Conservation (phyloP, 2,797 vertebrate genomes). For the Cossypha polioptera region DNA sequence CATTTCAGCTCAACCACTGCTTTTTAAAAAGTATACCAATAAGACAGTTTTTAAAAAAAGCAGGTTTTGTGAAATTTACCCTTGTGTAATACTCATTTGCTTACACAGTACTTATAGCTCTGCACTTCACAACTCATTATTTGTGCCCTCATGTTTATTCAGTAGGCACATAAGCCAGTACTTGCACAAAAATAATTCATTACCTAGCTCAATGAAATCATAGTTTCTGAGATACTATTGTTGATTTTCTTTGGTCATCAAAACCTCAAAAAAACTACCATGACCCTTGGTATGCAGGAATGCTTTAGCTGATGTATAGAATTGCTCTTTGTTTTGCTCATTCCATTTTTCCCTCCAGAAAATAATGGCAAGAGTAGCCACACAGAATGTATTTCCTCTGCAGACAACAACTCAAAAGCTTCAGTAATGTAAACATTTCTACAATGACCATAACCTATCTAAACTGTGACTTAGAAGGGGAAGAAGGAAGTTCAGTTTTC, state of each 20-base stretch:
- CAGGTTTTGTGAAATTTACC: neutral
- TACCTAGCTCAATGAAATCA: neutral
- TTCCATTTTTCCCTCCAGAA: neutral
- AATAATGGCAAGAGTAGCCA: neutral
- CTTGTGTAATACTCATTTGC: neutral
- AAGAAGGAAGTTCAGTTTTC: neutral
- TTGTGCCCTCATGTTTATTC: neutral
- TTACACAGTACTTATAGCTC: neutral
- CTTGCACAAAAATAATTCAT: neutral
- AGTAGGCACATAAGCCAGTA: neutral
- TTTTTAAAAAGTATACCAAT: neutral
- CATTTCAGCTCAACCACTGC: neutral
- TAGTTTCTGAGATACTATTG: neutral
- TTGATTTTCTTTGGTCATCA: neutral
- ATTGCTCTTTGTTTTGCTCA: neutral
- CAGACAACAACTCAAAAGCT: neutral
- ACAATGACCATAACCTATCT: neutral
- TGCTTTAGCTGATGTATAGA: neutral
- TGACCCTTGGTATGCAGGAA: neutral
- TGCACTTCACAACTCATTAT: neutral
- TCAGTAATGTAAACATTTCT: neutral
- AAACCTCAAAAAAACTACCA: neutral
- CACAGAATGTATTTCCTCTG: neutral
- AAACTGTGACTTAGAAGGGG: neutral
- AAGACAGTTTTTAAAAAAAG: neutral